phyloP scores from a whole-genome alignment of 2,797 vertebrate species.

The Cynodonichthys magdalenae region DNA sequence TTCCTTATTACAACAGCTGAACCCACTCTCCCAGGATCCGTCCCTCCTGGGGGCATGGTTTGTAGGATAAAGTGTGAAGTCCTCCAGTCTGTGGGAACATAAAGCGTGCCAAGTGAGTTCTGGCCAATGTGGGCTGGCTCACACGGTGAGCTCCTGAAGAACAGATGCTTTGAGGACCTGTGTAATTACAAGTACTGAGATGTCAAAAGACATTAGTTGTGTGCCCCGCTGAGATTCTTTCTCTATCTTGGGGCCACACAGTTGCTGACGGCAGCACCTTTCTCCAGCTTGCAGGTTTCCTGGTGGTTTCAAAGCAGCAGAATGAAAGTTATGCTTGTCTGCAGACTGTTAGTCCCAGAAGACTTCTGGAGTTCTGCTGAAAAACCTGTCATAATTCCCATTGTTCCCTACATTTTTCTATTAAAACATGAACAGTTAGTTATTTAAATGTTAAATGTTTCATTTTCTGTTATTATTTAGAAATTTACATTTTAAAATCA shows the following conservation, averaged over 20 bases:
- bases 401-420: background rate
- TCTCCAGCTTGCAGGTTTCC: background rate
- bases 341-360: background rate
- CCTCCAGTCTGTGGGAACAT: slow-evolving; percentile 1
- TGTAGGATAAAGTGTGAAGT: slow-evolving; percentile 6
- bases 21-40: background rate
- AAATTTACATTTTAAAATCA: background rate
- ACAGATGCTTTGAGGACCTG: background rate
- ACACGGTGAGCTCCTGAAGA: background rate
- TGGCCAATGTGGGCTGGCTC: background rate
- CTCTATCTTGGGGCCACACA: background rate
- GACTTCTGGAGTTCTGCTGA: background rate
- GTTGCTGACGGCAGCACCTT: background rate
- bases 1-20: background rate
- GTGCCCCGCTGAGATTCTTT: slow-evolving; percentile 5
- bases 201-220: slow-evolving; percentile 10
- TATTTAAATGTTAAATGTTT: background rate
- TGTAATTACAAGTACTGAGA: slow-evolving; percentile 1
- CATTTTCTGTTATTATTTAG: background rate
- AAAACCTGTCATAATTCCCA: background rate
- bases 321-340: background rate
- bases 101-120: background rate
- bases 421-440: background rate
- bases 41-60: background rate
- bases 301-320: background rate